Conservation (phyloP, 2,797 vertebrate genomes). For the Anas georgica region DNA sequence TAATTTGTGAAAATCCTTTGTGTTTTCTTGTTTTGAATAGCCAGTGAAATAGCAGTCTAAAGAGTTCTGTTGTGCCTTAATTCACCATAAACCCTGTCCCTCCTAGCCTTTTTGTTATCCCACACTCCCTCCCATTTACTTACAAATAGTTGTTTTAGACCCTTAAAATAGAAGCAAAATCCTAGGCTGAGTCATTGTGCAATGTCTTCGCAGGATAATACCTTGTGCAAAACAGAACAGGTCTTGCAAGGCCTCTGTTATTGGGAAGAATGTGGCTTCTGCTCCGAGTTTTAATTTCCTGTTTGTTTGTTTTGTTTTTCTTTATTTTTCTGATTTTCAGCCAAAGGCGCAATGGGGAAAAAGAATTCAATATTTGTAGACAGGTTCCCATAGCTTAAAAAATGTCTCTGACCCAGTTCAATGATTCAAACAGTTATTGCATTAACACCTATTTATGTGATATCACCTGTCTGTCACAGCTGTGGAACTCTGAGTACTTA, state of each 20-base stretch:
- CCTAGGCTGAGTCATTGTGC: neutral
- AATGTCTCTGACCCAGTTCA: neutral
- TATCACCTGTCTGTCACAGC: neutral
- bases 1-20: conserved; percentile 27
- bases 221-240: neutral
- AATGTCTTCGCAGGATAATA: neutral
- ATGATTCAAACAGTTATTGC: neutral
- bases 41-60: neutral
- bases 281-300: neutral
- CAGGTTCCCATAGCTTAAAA: neutral
- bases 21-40: conserved; percentile 15
- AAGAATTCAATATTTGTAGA: neutral
- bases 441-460: neutral
- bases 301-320: too few species aligned
- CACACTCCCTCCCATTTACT: neutral
- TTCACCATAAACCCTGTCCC: neutral
- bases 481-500: neutral
- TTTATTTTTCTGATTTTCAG: neutral
- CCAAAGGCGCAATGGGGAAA: neutral
- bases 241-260: neutral
- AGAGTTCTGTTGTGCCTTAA: neutral
- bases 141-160: neutral
- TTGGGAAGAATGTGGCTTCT: neutral
- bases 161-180: neutral
- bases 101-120: neutral